Evolutionary conservation across 1,140 invertebrate genomes (phyloP).

Genomic region (Zaprionus ghesquierei): DNA sequence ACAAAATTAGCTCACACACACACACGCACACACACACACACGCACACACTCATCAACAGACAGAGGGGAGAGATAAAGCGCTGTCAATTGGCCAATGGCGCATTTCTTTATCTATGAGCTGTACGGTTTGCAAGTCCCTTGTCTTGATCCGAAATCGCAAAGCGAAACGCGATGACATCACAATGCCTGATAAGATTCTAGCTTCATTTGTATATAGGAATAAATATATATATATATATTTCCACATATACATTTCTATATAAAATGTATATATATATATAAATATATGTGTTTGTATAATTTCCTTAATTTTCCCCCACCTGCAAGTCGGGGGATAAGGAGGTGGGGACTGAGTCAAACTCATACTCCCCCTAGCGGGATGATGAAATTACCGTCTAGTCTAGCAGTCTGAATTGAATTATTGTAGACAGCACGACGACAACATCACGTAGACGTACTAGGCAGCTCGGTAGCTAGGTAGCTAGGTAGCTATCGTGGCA

Average conservation of each 20-base stretch:
- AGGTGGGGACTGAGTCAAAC: conserved; percentile 1
- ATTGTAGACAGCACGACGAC: conserved; percentile 32
- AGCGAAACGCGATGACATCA: conserved; percentile 14
- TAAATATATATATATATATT: conserved; percentile 1
- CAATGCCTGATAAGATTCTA: conserved; percentile 26
- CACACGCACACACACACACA: neutral
- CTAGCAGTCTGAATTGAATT: conserved; percentile 16
- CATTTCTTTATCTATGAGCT: conserved; percentile 19
- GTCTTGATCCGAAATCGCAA: conserved; percentile 27
- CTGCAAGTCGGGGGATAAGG: neutral
- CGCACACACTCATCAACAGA: neutral
- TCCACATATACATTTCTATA: neutral
- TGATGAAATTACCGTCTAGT: conserved; percentile 27
- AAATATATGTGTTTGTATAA: neutral
- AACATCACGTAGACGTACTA: conserved; percentile 27
- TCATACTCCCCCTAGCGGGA: conserved; percentile 5
- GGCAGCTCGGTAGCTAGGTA: too few species aligned
- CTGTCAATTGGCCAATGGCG: conserved; percentile 13
- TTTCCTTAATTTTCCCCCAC: conserved; percentile 2
- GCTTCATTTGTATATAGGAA: neutral
- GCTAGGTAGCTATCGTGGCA: neutral
- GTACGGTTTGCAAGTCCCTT: conserved; percentile 17
- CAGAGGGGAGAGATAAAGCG: neutral
- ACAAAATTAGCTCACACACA: too few species aligned
- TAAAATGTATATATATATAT: neutral